A percentile compares a stretch with the other conserved stretches of the same genome.
Evolutionary conservation across 2,113 vertebrate genomes (phyloP).

Genomic region (Sylvicapra grimmia): DNA sequence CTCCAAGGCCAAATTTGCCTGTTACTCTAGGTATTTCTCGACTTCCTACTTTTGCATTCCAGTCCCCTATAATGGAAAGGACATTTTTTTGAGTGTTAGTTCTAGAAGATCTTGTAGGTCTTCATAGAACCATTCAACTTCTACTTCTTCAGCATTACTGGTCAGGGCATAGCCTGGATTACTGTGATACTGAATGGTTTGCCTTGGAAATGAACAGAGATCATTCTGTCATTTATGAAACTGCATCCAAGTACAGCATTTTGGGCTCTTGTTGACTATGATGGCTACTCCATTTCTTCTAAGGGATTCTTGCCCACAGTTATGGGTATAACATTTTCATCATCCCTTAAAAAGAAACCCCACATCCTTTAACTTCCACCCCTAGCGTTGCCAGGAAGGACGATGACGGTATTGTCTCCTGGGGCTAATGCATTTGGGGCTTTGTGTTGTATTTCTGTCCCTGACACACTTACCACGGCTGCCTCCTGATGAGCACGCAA

Average conservation of each 20-base stretch:
- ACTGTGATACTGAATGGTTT: not conserved
- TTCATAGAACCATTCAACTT: not conserved
- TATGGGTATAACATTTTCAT: not conserved
- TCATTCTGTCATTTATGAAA: not conserved
- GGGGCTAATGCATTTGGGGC: not conserved
- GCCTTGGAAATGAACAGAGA: not conserved
- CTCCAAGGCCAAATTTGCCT: not conserved
- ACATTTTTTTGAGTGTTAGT: not conserved
- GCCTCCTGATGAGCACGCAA: not conserved
- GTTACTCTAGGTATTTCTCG: not conserved
- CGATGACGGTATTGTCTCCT: not conserved
- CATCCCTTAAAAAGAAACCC: not conserved
- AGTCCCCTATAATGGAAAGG: not conserved
- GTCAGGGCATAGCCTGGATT: not conserved
- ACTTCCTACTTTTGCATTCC: not conserved
- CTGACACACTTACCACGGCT: not conserved
- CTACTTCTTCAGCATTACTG: not conserved
- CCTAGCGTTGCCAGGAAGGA: rapidly evolving
- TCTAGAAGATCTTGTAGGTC: not conserved
- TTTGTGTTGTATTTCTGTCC: not conserved
- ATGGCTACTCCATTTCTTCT: not conserved
- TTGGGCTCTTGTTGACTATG: not conserved
- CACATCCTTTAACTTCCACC: not conserved
- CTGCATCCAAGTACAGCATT: not conserved
- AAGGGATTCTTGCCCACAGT: not conserved